Base-by-base conservation (phyloP, 2,797 vertebrate species). In the Sphenopsis melanotis region DNA sequence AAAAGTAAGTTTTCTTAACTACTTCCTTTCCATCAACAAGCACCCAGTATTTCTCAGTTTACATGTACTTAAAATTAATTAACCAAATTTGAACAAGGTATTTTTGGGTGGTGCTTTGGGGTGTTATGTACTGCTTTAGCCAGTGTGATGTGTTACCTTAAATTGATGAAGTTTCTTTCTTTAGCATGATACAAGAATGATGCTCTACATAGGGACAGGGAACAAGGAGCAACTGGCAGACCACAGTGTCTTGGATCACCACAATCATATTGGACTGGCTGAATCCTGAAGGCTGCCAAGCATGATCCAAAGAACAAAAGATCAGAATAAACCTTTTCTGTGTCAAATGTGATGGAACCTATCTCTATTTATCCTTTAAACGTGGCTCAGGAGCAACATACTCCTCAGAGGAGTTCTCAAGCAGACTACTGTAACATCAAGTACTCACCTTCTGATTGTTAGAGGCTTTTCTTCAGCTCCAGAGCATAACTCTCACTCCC, bases 391-490 rank as follows among this genome's bases (percentile, higher is more conserved):
- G 26, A 26, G 7, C 16, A 91, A 55, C 17, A 37, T 7, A 23
- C 12, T 8, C 11, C 34, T 68, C 29, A 44, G 26, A 77, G 70
- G 15, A 70, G 29, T 66, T 83, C 36, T 50, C 32, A 57, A 75
- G 30, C 21, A 74, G 7, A 34, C 22, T 47, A 32, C 10, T 41
- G 21, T 52, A 83, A 47, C 19, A 53, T 19, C 19, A 61, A 37
- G 16, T 17, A 69, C 4, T 3, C 18, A 71, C 4, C 5, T 65
- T 88, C 21, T 0, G 0, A 26, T 44, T n/a, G 36, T 39, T 57
- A 32, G n/a, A 83, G 16, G 32, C 14, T 56, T 88, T 74, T 50
- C 68, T 78, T 71, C 72, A 69, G 26, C 11, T 72, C 21, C 8
- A 37, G 20, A 75, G 29, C 0, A 0, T 52, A 71, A 49, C 27